Percentiles rank a stretch among this genome's conserved stretches.
phyloP scores from a whole-genome alignment of 2,888 invertebrate species.

The Pantelozetes paolii region DNA sequence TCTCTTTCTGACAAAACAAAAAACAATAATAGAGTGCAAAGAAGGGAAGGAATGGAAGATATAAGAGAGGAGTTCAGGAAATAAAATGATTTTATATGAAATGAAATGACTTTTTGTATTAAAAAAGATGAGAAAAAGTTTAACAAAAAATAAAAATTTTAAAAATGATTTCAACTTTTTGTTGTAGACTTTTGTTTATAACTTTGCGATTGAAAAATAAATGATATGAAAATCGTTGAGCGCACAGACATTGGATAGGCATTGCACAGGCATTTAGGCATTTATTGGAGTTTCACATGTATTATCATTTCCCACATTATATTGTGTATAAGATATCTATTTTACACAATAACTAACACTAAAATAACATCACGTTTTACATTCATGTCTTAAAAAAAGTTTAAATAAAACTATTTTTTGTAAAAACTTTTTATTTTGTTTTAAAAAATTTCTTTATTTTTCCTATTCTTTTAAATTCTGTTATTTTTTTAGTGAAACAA shows the following conservation, averaged over 20 bases:
- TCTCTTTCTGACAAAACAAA: not conserved
- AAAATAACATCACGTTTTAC: constrained; percentile 17
- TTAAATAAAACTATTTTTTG: constrained; percentile 4
- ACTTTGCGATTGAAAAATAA: constrained; percentile 18
- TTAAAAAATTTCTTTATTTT: not conserved
- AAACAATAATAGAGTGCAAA: not conserved
- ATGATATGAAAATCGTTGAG: constrained; percentile 23
- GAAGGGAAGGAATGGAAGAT: not conserved
- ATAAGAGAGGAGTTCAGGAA: not conserved
- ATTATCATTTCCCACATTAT: constrained; percentile 25
- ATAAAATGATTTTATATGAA: constrained; percentile 12
- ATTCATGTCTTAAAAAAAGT: not conserved
- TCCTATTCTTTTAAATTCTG: not conserved
- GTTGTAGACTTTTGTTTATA: not conserved
- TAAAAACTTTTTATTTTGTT: not conserved
- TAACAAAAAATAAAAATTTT: not conserved
- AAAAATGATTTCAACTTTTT: not conserved
- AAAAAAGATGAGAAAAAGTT: not conserved
- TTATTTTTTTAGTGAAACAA: constrained; percentile 10
- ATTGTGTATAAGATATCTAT: not conserved
- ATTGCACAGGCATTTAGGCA: no score
- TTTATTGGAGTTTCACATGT: not conserved
- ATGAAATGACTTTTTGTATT: not conserved
- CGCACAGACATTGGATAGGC: not conserved
- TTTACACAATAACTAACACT: constrained; percentile 2